Percentiles rank a stretch among this genome's conserved stretches.
These are phyloP conservation scores for Pachyrhynchus sulphureomaculatus DNA, from an alignment of 1,140 invertebrate species.

Conservation along the genomic window DNA sequence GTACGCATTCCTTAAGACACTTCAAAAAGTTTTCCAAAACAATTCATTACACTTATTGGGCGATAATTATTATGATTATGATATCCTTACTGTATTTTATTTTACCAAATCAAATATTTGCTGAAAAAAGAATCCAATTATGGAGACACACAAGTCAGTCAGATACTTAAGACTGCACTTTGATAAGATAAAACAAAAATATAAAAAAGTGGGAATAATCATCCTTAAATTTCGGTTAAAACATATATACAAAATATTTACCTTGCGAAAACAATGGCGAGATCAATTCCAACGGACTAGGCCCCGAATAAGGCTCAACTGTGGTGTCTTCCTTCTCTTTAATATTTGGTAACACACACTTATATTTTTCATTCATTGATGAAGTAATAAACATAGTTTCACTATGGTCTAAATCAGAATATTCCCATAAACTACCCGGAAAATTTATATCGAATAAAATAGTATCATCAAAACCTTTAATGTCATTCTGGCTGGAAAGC, in stretches of 20 bases:
- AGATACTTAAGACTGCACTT: no score
- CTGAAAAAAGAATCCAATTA: no score
- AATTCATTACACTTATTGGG: no score
- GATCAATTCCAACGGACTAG: slow-evolving; percentile 75
- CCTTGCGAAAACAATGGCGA: slow-evolving; percentile 71
- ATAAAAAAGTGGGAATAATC: no score
- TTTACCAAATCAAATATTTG: no score
- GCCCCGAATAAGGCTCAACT: slow-evolving; percentile 65
- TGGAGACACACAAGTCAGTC: no score
- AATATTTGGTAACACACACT: slow-evolving; percentile 73
- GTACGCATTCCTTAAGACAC: no score
- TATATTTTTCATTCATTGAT: slow-evolving; percentile 68
- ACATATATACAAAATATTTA: no score
- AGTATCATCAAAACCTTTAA: slow-evolving; percentile 79
- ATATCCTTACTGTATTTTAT: not conserved
- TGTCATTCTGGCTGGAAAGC: slow-evolving; percentile 52
- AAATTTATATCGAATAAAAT: slow-evolving; percentile 80
- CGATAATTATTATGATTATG: no score
- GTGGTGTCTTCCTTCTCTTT: slow-evolving; percentile 58
- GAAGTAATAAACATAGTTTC: slow-evolving; percentile 62
- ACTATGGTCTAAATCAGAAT: slow-evolving; percentile 54
- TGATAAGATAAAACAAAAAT: no score
- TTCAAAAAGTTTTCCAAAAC: no score
- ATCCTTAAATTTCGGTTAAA: no score
- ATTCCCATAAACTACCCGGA: slow-evolving; percentile 62